Evolutionary conservation across 2,797 vertebrate genomes (phyloP), one percentile per base, ranked within the genome.

Genomic region (Enteromius viviparus): DNA sequence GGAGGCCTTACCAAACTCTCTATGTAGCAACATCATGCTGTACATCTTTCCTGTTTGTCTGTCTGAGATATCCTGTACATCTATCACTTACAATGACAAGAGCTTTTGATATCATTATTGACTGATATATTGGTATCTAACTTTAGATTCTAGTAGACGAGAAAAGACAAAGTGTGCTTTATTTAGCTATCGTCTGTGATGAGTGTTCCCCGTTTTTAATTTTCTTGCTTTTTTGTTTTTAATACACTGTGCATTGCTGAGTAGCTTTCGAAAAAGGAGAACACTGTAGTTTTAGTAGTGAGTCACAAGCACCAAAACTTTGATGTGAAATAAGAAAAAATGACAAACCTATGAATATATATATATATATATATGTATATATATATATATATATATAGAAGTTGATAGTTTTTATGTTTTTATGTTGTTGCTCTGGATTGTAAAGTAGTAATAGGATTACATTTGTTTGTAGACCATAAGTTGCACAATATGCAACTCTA

Each of bases 401-500:
- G 83, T 85, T 88, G 87, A 91, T 92, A 88, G 88, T 91, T 93
- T 92, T 87, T 87, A 68, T 86, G 89, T 85, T 92, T 89, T 83
- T 93, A 86, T 91, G 86, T 90, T 90, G 85, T 90, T 49, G 78
- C 90, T 91, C 88, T 89, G 83, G 84, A 82, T 85, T 91, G 92
- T 92, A 82, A 91, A 84, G 88, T 92, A 92, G 92, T 81, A 78
- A 88, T 91, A 88, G 89, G 87, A 84, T 87, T 85, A 87, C 85
- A 58, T 90, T 87, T 85, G 89, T 93, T 91, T 90, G 84, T 93
- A 91, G 90, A 92, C 88, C 89, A 89, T 91, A 91, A 94, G 94
- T 94, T 95, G 94, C 93, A 91, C 75, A 53, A 84, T 81, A 77
- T 83, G 89, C 92, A 93, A 94, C 93, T 93, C 92, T 93, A 93